Percentiles rank a stretch among this genome's conserved stretches.
phyloP scores from a whole-genome alignment of 2,888 invertebrate genomes.

The Icerya purchasi region DNA sequence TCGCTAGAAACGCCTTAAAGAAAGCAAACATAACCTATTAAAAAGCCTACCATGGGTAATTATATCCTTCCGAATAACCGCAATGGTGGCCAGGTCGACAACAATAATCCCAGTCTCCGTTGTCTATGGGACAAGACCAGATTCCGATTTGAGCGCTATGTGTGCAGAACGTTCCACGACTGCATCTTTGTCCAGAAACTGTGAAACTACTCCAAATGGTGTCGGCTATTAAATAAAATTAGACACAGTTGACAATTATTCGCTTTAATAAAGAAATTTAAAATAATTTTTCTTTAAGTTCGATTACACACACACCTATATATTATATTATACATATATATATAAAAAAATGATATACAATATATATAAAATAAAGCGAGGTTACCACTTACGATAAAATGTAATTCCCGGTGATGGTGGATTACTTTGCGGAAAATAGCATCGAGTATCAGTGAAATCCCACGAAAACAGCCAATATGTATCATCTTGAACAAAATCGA shows the following conservation, averaged over 20 bases:
- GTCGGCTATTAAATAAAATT: slow-evolving; percentile 15
- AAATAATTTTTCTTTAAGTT: too few relatives aligned
- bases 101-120: slow-evolving; percentile 65
- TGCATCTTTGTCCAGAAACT: slow-evolving; percentile 60
- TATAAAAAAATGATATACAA: too few relatives aligned
- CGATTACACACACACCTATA: too few relatives aligned
- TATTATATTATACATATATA: too few relatives aligned
- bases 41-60: slow-evolving; percentile 47
- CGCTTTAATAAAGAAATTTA: too few relatives aligned
- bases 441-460: slow-evolving; percentile 53
- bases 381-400: neutral
- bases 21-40: too few relatives aligned
- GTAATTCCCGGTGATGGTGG: neutral
- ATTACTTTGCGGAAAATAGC: slow-evolving; percentile 24
- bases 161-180: slow-evolving; percentile 42
- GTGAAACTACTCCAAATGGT: slow-evolving; percentile 51
- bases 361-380: too few relatives aligned
- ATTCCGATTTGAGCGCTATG: slow-evolving; percentile 55
- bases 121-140: slow-evolving; percentile 65
- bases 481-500: slow-evolving; percentile 46
- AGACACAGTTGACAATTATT: too few relatives aligned
- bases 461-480: slow-evolving; percentile 56
- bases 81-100: slow-evolving; percentile 62
- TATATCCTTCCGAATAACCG: slow-evolving; percentile 59
- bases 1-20: too few relatives aligned